A percentile compares a stretch with the other conserved stretches of the same genome.
phyloP scores from a whole-genome alignment of 92 coral and sea anemone species.

The Anthopleura xanthogrammica region DNA sequence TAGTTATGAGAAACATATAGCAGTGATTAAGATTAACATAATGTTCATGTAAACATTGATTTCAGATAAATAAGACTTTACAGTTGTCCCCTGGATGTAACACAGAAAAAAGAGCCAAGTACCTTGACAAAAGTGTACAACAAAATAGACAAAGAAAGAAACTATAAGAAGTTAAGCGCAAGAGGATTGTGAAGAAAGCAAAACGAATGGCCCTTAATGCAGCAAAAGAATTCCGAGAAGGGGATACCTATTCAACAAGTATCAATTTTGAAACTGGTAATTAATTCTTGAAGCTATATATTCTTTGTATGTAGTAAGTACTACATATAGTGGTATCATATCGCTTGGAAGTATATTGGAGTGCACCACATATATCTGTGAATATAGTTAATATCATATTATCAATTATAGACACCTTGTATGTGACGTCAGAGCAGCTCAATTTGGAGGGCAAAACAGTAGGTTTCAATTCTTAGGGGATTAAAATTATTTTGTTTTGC shows the following conservation, averaged over 20 bases:
- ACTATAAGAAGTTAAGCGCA: neutral
- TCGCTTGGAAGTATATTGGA: too few relatives aligned
- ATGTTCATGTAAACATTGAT: neutral
- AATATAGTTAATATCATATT: too few relatives aligned
- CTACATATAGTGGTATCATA: too few relatives aligned
- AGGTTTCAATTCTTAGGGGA: too few relatives aligned
- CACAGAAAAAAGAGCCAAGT: neutral
- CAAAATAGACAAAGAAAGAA: neutral
- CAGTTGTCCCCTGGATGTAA: neutral
- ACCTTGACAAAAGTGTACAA: neutral
- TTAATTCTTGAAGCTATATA: too few relatives aligned
- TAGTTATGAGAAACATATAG: too few relatives aligned
- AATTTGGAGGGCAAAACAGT: too few relatives aligned
- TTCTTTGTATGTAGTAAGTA: too few relatives aligned
- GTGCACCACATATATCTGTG: too few relatives aligned
- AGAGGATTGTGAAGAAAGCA: slow-evolving; percentile 1
- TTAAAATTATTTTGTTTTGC: too few relatives aligned
- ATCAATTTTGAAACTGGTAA: neutral
- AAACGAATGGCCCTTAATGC: neutral
- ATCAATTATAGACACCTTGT: too few relatives aligned
- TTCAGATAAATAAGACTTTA: neutral
- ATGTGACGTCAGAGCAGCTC: too few relatives aligned
- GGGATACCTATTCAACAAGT: slow-evolving; percentile 8
- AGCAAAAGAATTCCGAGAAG: neutral
- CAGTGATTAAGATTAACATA: neutral